These are phyloP conservation scores for Eucera pruinosa DNA, from an alignment of 2,888 invertebrate genomes.

Conservation along the genomic window DNA sequence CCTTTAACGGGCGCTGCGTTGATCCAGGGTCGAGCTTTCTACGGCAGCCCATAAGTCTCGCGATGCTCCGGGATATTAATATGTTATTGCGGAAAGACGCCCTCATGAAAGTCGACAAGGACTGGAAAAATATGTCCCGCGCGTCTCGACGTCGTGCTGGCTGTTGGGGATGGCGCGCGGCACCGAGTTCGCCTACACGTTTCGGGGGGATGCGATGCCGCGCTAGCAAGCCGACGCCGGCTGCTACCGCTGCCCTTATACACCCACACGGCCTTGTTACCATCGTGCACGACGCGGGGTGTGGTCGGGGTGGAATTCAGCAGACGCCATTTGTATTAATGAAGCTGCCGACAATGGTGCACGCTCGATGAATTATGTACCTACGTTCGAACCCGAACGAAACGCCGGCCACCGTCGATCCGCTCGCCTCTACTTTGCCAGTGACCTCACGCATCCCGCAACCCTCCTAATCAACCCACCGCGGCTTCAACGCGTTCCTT, in stretches of 20 bases:
- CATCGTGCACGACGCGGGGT: constrained; percentile 60
- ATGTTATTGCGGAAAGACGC: constrained; percentile 84
- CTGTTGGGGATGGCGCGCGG: constrained; percentile 22
- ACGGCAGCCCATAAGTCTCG: constrained; percentile 78
- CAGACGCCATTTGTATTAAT: constrained; percentile 85
- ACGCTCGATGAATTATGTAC: constrained; percentile 84
- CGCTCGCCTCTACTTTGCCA: constrained; percentile 62
- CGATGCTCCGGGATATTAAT: constrained; percentile 81
- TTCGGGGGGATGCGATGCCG: constrained; percentile 54
- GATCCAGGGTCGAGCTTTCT: constrained; percentile 76
- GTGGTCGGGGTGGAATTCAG: constrained; percentile 80
- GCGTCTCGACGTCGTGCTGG: constrained; percentile 65
- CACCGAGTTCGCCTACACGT: constrained; percentile 51
- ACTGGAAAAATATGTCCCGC: constrained; percentile 82
- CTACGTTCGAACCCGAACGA: constrained; percentile 81
- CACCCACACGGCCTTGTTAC: constrained; percentile 64
- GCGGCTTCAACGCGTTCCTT: background rate
- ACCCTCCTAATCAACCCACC: constrained; percentile 19
- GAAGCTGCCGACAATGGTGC: constrained; percentile 84
- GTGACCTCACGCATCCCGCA: constrained; percentile 60
- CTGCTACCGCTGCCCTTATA: constrained; percentile 25
- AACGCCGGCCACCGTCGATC: constrained; percentile 71
- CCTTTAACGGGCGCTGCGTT: constrained; percentile 76
- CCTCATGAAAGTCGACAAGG: constrained; percentile 84
- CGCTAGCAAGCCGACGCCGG: constrained; percentile 30